phyloP scores from a whole-genome alignment of 2,113 vertebrate species.

The Xiphias gladius region DNA sequence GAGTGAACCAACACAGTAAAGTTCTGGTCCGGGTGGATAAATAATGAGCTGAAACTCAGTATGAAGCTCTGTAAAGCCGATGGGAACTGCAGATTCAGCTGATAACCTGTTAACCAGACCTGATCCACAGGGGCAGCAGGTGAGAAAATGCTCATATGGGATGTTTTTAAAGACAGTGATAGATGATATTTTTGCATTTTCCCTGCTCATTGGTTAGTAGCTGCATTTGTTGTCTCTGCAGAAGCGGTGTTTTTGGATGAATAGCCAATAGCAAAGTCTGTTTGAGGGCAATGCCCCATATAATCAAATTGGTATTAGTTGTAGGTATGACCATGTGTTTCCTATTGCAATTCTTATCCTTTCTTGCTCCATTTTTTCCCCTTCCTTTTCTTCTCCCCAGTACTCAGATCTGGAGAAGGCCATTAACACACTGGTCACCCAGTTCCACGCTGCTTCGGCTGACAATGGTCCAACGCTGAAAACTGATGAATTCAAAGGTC shows the following conservation, averaged over 20 bases:
- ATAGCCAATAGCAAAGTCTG: not conserved
- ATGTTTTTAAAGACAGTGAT: not conserved
- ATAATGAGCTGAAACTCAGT: not conserved
- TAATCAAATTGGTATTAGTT: not conserved
- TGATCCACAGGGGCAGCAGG: not conserved
- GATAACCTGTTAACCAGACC: not conserved
- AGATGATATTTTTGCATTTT: not conserved
- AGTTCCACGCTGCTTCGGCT: slow-evolving; percentile 81
- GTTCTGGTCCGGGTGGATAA: not conserved
- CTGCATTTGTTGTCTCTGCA: not conserved
- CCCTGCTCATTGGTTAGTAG: not conserved
- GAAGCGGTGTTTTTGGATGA: not conserved
- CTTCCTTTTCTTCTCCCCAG: slow-evolving; percentile 44
- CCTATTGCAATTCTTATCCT: not conserved
- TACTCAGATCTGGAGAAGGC: slow-evolving; percentile 83
- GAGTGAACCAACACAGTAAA: not conserved
- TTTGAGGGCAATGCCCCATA: no score
- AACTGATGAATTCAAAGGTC: slow-evolving; percentile 81
- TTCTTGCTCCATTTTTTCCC: not conserved
- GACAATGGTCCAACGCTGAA: slow-evolving; percentile 78
- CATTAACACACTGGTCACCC: slow-evolving; percentile 81
- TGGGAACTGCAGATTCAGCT: not conserved
- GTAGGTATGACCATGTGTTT: not conserved
- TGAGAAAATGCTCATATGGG: not conserved
- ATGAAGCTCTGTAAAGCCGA: not conserved